Evolutionary conservation across 2,113 vertebrate genomes (phyloP).

Genomic region (Prolemur simus): DNA sequence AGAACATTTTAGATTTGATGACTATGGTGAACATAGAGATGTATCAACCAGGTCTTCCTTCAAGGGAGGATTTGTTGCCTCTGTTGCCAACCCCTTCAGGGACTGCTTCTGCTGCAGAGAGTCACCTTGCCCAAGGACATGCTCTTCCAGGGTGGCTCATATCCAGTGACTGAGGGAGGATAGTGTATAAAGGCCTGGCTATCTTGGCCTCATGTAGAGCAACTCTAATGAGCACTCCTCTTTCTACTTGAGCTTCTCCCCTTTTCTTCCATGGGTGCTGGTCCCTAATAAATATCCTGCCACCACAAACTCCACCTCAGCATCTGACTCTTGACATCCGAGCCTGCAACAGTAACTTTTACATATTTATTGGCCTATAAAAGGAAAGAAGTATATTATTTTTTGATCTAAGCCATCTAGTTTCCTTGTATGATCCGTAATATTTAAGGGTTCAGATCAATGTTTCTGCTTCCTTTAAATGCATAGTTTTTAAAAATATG

Average conservation of each 20-base stretch:
- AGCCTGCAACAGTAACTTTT: background rate
- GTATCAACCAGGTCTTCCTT: background rate
- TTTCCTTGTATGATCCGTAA: background rate
- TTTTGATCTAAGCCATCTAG: background rate
- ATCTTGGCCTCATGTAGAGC: background rate
- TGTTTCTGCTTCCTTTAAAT: slow-evolving; percentile 15
- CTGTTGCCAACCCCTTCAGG: background rate
- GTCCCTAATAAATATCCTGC: slow-evolving; percentile 21
- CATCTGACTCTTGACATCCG: background rate
- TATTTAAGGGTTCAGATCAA: slow-evolving; percentile 8
- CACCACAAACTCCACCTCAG: background rate
- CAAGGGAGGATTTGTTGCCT: background rate
- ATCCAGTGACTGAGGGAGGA: background rate
- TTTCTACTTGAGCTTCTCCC: background rate
- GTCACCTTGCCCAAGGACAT: background rate
- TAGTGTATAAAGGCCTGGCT: background rate
- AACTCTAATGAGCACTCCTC: background rate
- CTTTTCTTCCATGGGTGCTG: background rate
- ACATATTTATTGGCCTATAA: background rate
- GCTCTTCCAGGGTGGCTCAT: background rate
- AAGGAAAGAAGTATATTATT: background rate
- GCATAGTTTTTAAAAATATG: background rate
- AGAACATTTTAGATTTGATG: slow-evolving; percentile 43
- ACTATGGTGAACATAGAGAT: background rate
- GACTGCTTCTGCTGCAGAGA: background rate